A percentile compares a stretch with the other conserved stretches of the same genome.
Evolutionary conservation across 2,888 invertebrate genomes (phyloP).

Genomic region (Oscheius sp.): DNA sequence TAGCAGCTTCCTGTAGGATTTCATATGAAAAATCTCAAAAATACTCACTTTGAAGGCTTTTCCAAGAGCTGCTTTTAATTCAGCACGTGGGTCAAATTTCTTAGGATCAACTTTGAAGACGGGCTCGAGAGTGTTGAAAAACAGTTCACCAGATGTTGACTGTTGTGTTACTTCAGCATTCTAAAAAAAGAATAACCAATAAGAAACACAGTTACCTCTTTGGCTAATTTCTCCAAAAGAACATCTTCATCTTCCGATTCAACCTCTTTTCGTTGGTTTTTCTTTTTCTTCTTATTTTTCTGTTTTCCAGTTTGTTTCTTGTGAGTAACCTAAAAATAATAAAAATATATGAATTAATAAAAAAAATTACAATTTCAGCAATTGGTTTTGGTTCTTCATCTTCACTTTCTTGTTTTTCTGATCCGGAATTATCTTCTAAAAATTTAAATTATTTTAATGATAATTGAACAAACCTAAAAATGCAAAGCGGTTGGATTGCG

Average conservation of each 20-base stretch:
- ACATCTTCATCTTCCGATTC: slow-evolving; percentile 12
- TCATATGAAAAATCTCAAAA: not conserved
- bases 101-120: slow-evolving; percentile 51
- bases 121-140: not conserved
- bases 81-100: slow-evolving; percentile 59
- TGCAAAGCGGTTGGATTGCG: slow-evolving; percentile 39
- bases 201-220: slow-evolving; percentile 1
- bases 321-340: too few species aligned
- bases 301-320: not conserved
- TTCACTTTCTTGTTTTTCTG: slow-evolving; percentile 38
- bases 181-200: not conserved
- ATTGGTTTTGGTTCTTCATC: slow-evolving; percentile 19
- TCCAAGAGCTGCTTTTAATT: slow-evolving; percentile 59
- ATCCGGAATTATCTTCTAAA: slow-evolving; percentile 29
- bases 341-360: too few species aligned
- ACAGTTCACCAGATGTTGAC: slow-evolving; percentile 14
- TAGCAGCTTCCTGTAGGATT: not conserved
- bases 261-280: slow-evolving; percentile 22
- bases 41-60: slow-evolving; percentile 52
- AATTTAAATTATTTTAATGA: not conserved
- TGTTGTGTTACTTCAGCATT: not conserved
- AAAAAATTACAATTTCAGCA: too few species aligned
- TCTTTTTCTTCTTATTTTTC: slow-evolving; percentile 38
- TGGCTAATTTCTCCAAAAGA: not conserved
- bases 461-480: slow-evolving; percentile 17